Evolutionary conservation across 2,113 vertebrate species (phyloP), one percentile per base, ranked within the genome.

Genomic region (Macrotus californicus): DNA sequence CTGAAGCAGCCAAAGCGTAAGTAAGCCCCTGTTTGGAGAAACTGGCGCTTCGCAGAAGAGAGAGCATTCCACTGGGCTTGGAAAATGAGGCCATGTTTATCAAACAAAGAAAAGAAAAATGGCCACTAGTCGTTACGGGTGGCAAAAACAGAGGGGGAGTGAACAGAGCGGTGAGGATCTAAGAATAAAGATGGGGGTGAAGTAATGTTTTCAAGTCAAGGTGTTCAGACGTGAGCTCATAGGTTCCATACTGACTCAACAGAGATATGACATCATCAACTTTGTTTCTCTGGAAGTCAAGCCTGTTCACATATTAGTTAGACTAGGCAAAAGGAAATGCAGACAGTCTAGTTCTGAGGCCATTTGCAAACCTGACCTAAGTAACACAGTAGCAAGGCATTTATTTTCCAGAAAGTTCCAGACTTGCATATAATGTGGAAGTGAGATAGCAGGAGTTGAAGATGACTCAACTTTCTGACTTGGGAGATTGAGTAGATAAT

Each of bases 341-440:
- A 61, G 13, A 9, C 15, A 61, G 81, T 5, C 9, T 0, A 2
- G 4, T 29, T 70, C 61, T 77, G 82, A 87, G 76, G 24, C 34
- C 29, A 48, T 48, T 41, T 82, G 18, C 31, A 41, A 90, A 88
- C 83, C 24, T 79, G 18, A 88, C 34, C 39, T 39, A 54, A 52
- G 12, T 22, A 19, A 72, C 34, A 48, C 52, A 64, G 34, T 29
- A 52, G 39, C 26, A 26, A 48, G 54, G 29, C 19, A 69, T 59
- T 73, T 87, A 69, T 59, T 73, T 87, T 84, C 81, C 66, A 69
- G 73, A 24, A 90, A 85, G 19, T 64, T 90, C 19, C 34, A 73
- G 39, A 80, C 6, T 6, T 67, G 2, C 46, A 39, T 67, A n/a
- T 88, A 67, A 73, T 1, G 3, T 12, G 5, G 29, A 7, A 15